Evolutionary conservation across 2,888 invertebrate species (phyloP).

Genomic region (Tineola bisselliella): DNA sequence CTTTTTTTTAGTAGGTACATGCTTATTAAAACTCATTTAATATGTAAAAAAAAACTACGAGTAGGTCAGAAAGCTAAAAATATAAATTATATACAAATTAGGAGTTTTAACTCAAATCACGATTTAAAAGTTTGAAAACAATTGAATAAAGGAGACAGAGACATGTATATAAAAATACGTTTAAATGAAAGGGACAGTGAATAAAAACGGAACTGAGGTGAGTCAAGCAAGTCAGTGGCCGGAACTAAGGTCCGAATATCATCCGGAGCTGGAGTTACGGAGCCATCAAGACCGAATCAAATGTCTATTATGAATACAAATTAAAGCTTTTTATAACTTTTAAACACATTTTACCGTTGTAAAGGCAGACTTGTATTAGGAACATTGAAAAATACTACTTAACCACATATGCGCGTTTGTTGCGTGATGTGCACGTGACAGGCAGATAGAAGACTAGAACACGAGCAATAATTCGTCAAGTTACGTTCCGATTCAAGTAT

Average conservation of each 20-base stretch:
- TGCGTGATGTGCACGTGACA: no score
- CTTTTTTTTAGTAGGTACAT: no score
- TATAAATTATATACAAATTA: neutral
- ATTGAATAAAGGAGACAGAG: neutral
- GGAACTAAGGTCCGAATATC: conserved; percentile 13
- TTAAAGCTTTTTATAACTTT: neutral
- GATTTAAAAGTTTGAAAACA: neutral
- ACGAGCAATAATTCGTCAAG: no score
- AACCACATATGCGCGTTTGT: no score
- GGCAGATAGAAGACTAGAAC: no score
- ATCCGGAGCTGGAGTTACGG: conserved; percentile 9
- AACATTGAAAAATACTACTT: no score
- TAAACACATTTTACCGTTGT: conserved; percentile 2
- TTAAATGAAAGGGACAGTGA: neutral
- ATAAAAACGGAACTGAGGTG: conserved; percentile 2
- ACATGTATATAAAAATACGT: neutral
- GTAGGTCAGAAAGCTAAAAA: neutral
- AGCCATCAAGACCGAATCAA: conserved; percentile 1
- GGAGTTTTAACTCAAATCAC: neutral
- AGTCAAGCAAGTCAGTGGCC: conserved; percentile 3
- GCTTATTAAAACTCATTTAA: no score
- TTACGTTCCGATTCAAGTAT: no score
- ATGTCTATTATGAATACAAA: conserved; percentile 1
- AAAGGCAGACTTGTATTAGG: no score
- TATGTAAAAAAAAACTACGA: neutral